Conservation (phyloP, 2,797 vertebrate species). For the Neosilurus mollespiculum region DNA sequence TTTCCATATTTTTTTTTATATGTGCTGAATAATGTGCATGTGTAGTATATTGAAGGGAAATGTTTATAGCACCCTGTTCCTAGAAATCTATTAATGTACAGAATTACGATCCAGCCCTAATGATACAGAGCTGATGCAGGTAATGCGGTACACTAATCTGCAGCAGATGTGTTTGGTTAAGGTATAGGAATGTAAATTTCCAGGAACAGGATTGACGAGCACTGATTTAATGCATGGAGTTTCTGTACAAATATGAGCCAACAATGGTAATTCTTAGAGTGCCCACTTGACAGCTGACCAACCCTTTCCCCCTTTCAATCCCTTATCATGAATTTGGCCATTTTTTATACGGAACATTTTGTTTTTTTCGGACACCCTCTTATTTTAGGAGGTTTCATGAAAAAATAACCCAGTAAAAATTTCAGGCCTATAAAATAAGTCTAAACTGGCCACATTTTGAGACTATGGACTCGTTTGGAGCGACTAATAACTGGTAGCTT, state of each 20-base stretch:
- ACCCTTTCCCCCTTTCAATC: conserved; percentile 1
- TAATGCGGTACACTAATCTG: background rate
- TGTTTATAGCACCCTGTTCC: background rate
- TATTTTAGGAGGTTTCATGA: no score
- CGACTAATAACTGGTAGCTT: no score
- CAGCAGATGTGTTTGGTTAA: conserved; percentile 6
- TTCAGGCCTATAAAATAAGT: no score
- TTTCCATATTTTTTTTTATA: background rate
- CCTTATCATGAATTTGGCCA: conserved; percentile 38
- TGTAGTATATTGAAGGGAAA: background rate
- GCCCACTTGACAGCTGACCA: background rate
- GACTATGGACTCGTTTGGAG: no score
- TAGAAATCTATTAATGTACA: conserved; percentile 1
- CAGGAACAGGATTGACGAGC: background rate
- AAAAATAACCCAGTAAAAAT: no score
- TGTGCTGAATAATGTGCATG: conserved; percentile 33
- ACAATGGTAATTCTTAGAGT: background rate
- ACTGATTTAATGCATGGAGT: background rate
- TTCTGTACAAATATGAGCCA: background rate
- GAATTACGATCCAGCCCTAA: background rate
- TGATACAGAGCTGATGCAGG: background rate
- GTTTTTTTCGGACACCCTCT: no score
- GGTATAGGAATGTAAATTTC: background rate
- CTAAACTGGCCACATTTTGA: no score
- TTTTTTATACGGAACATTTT: no score